Evolutionary conservation across 2,113 vertebrate species (phyloP), one percentile per base, ranked within the genome.

Genomic region (Neotoma lepida): DNA sequence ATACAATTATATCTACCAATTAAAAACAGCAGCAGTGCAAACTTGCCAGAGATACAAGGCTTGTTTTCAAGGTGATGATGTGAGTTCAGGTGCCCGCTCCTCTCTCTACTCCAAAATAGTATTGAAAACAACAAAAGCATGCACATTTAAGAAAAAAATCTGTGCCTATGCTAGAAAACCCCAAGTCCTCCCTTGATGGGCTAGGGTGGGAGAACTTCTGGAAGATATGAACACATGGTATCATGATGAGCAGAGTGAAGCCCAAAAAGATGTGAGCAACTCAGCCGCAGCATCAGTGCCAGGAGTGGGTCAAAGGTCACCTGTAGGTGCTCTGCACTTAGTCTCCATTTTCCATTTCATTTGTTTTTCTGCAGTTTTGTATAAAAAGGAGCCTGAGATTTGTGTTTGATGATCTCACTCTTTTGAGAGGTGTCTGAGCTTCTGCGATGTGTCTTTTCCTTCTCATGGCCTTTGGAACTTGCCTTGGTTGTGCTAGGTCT

Each of bases 121-220:
- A 93, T 3, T 35, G 81, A 70, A 70, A 88, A 94, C 51, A 94
- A 90, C 24, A 14, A 64, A 64, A 63, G 26, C 71, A 96, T 77
- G 41, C 63, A 51, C 88, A 82, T 78, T 66, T 90, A 68, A 93
- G 77, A 71, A 41, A 92, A 92, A 95, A 95, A 94, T 88, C 71
- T 66, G 46, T 58, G 86, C 30, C 44, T 68, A 39, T 86, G 58
- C 61, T 93, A 28, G 68, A 95, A 93, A 92, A 17, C 41, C 56
- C 41, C 78, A 91, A 89, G 70, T 58, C 30, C 64, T 86, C 46
- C 76, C 46, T 51, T 61, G 81, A 82, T 73, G 92, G 76, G 33
- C 46, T 51, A 61, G 85, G 77, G 30, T 73, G 33, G 86, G 91
- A 93, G 88, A 82, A 54, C 92, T 95, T 95, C 22, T 73, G 61